phyloP scores from a whole-genome alignment of 1,140 invertebrate species.

The Danaus plexippus region DNA sequence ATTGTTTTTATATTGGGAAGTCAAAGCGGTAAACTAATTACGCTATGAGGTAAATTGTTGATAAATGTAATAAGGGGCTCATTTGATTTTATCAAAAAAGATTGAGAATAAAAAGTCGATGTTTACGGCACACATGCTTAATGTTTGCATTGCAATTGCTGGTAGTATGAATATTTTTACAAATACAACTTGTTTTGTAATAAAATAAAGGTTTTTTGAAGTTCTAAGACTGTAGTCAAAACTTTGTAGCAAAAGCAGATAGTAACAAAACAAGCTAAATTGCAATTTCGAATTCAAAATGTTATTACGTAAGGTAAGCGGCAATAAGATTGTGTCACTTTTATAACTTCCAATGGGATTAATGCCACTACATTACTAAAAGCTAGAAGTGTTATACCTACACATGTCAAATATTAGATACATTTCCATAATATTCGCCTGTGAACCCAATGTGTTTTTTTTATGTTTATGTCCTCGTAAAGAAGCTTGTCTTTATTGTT shows the following conservation, averaged over 20 bases:
- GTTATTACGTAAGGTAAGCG: no score
- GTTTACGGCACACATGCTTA: no score
- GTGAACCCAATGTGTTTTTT: slow-evolving; percentile 54
- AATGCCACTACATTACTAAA: slow-evolving; percentile 56
- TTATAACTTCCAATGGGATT: slow-evolving; percentile 68
- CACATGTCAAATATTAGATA: slow-evolving; percentile 56
- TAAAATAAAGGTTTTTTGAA: no score
- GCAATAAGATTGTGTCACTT: slow-evolving; percentile 33
- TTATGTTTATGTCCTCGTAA: slow-evolving; percentile 66
- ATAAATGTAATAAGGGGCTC: slow-evolving; percentile 6
- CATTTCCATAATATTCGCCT: slow-evolving; percentile 59
- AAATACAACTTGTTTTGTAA: no score
- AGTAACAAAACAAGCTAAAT: no score
- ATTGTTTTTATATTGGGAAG: slow-evolving; percentile 32
- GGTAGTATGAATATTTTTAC: no score
- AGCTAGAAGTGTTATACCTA: slow-evolving; percentile 67
- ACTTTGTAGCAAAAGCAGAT: no score
- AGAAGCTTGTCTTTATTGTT: slow-evolving; percentile 52
- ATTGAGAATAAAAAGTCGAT: slow-evolving; percentile 3
- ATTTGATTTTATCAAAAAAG: neutral
- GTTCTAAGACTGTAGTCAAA: no score
- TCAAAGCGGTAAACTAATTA: slow-evolving; percentile 16
- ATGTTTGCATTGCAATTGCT: no score
- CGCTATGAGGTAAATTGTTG: slow-evolving; percentile 5
- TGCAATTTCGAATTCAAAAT: no score